Evolutionary conservation across 2,888 invertebrate species (phyloP), one percentile per base, ranked within the genome.

Genomic region (Leptinotarsa haldemani): DNA sequence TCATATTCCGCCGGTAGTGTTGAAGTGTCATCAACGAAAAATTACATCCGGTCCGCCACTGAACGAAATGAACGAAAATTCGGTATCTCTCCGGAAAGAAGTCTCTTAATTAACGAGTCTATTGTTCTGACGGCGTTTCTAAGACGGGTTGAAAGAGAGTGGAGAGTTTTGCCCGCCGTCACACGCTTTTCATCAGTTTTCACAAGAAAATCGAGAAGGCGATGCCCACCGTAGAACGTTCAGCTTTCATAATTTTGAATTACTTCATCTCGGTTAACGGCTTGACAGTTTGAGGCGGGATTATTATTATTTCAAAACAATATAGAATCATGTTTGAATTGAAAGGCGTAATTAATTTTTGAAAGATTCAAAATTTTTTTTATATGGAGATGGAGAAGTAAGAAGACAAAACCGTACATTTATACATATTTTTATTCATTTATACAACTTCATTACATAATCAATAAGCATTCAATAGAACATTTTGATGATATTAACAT

Each of bases 31-130:
- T 40, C 22, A 15, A 22, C 9, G 15, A 56, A 22, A 9, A 40
- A 9, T 40, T 3, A 1, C 13, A 13, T 13, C 25, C 25, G 15
- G 16, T 16, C 61, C 61, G 30, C 61, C 61, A 25, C 61, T 61
- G 61, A 30, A 40, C 7, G 3, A 18, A 3, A 40, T 5, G 30
- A 61, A 12, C 61, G 40, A 61, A 71, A 71, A 71, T 75, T 75
- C 77, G 70, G 64, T 68, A 72, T 74, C 73, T 67, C 58, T 78
- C 75, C 82, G 80, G 90, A 92, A 92, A 92, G 92, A 92, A 92
- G 15, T 68, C 92, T 92, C 92, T 92, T 92, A 93, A 93, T 93
- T 92, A 93, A 92, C 91, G 91, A 91, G 90, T 89, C 91, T 90
- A 92, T 92, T 92, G 92, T 92, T 92, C 91, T 89, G 82, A 88